Conservation (phyloP, 2,888 invertebrate genomes). For the Drosophila borborema region DNA sequence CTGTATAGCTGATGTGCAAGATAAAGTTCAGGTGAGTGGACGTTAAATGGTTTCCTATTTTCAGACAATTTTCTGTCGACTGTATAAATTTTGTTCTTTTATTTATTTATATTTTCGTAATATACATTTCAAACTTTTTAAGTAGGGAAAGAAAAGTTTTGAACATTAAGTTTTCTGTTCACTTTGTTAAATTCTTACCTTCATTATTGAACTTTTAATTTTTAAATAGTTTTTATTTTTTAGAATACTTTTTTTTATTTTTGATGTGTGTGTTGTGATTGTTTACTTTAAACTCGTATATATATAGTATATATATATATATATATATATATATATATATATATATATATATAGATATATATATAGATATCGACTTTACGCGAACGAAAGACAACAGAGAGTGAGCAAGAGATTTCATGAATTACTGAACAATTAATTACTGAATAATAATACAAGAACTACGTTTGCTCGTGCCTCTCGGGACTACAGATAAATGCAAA, state of each 20-base stretch:
- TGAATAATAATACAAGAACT: slow-evolving; percentile 43
- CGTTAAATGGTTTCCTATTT: not conserved
- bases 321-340: not conserved
- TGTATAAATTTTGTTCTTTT: not conserved
- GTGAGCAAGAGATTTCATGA: slow-evolving; percentile 39
- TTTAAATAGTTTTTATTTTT: slow-evolving; percentile 42
- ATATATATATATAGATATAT: too few relatives aligned
- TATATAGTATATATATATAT: not conserved
- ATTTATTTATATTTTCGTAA: too few relatives aligned
- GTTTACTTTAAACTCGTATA: slow-evolving; percentile 28
- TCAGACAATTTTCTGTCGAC: not conserved
- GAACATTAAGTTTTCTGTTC: slow-evolving; percentile 60
- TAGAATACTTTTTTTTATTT: slow-evolving; percentile 46
- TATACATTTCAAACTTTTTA: not conserved
- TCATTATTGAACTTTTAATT: slow-evolving; percentile 64
- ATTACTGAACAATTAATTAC: slow-evolving; percentile 40
- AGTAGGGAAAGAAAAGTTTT: slow-evolving; percentile 46
- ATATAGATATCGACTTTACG: slow-evolving; percentile 49
- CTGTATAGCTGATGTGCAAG: not conserved
- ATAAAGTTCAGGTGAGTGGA: not conserved
- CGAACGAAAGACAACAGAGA: slow-evolving; percentile 58
- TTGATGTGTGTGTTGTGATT: slow-evolving; percentile 44
- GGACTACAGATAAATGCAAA: slow-evolving; percentile 47
- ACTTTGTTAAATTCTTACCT: slow-evolving; percentile 75
- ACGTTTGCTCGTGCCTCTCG: slow-evolving; percentile 47